A percentile compares a stretch with the other conserved stretches of the same genome.
Evolutionary conservation across 2,888 invertebrate species (phyloP).

Genomic region (Stratiomys singularior): DNA sequence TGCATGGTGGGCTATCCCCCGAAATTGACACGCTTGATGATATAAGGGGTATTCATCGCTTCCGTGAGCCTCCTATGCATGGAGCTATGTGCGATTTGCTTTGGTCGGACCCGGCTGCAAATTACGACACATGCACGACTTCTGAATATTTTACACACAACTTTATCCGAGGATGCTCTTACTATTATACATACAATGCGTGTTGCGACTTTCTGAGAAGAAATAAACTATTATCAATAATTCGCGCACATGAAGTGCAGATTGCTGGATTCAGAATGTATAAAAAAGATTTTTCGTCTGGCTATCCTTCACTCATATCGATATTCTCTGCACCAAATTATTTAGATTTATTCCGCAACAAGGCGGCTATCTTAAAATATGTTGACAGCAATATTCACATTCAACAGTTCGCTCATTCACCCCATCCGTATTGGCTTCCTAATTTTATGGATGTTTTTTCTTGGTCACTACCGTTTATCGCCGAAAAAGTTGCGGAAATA

Average conservation of each 20-base stretch:
- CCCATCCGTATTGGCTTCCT: conserved; percentile 98
- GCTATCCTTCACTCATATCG: conserved; percentile 97
- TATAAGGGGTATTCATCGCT: conserved; percentile 93
- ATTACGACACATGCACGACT: conserved; percentile 93
- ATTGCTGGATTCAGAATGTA: conserved; percentile 99
- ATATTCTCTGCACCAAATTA: conserved; percentile 99
- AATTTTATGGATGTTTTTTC: conserved; percentile 99
- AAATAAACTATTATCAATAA: conserved; percentile 97
- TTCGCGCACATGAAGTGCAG: conserved; percentile 98
- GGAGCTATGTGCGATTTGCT: conserved; percentile 98
- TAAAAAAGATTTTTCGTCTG: conserved; percentile 97
- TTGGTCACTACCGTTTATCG: conserved; percentile 98
- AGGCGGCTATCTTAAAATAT: conserved; percentile 97
- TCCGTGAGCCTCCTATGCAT: conserved; percentile 96
- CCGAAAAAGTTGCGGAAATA: conserved; percentile 98
- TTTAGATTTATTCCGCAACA: conserved; percentile 98
- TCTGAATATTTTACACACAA: conserved; percentile 98
- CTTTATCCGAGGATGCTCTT: conserved; percentile 97
- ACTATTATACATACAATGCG: conserved; percentile 99
- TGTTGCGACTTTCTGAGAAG: conserved; percentile 99
- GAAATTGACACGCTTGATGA: conserved; percentile 98
- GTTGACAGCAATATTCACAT: conserved; percentile 99
- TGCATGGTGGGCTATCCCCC: conserved; percentile 96
- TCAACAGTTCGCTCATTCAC: conserved; percentile 97
- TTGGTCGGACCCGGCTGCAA: conserved; percentile 96